Evolutionary conservation across 2,113 vertebrate genomes (phyloP).

Genomic region (Gulo gulo): DNA sequence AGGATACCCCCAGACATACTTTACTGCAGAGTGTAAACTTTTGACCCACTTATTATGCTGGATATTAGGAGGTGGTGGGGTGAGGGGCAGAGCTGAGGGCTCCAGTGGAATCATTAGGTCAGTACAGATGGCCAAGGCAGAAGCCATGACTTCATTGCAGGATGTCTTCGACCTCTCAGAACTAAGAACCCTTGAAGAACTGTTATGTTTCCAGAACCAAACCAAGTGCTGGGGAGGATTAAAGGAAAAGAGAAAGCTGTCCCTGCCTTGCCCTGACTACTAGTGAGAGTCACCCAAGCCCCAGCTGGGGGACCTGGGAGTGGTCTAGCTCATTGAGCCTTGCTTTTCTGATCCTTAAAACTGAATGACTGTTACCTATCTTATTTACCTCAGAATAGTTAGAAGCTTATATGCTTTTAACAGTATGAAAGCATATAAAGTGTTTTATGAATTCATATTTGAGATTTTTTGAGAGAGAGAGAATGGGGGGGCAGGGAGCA

Average conservation of each 20-base stretch:
- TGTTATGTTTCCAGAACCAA: neutral
- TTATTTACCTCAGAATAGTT: neutral
- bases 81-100: rapidly evolving
- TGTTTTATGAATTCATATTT: neutral
- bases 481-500: too few relatives aligned
- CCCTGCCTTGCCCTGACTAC: neutral
- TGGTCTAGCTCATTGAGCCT: neutral
- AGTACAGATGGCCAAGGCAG: neutral
- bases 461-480: too few relatives aligned
- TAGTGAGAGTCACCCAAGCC: too few relatives aligned
- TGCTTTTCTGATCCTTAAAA: neutral
- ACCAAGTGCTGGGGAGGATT: neutral
- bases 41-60: neutral
- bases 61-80: too few relatives aligned
- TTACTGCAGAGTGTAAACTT: neutral
- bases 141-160: neutral
- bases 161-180: neutral
- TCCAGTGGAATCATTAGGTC: rapidly evolving
- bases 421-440: neutral
- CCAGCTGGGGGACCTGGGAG: neutral
- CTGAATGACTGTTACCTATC: neutral
- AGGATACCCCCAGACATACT: too few relatives aligned
- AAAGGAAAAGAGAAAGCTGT: neutral
- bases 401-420: neutral
- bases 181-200: neutral